Evolutionary conservation across 2,888 invertebrate species (phyloP), one percentile per base, ranked within the genome.

Genomic region (Pristionchus japonicus): DNA sequence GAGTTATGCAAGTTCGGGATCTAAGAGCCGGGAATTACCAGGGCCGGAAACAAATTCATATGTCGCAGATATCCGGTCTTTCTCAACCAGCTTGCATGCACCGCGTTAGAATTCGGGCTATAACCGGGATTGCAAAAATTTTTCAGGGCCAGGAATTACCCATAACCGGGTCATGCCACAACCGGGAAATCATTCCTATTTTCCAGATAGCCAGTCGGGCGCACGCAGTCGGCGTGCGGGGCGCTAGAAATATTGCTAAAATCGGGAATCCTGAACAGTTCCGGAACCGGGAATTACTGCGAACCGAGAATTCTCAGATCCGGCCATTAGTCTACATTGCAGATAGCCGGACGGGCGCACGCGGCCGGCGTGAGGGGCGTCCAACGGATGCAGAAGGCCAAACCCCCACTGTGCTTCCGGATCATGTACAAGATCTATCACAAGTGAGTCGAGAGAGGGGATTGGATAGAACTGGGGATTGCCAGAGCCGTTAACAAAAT

Each of bases 331-430:
- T 52, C 52, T 3, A 17, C 61, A 31, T 88, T 91, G 85, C 88
- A 92, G 92, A 91, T 92, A 61, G 92, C 92, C 15, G 91, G 89
- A 9, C 87, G 91, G n/a, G 92, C 92, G n/a, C 91, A 91, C 85
- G 80, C 88, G n/a, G 91, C 91, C 3, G 92, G 92, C 37, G 89
- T 88, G 47, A 89, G 91, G 64, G 90, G 90, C 87, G 91, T 92
- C 17, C 91, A 90, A 43, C 87, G 57, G 34, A 37, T 64, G 34
- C 91, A 91, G 80, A 89, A 92, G 88, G 37, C 37, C 1, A 89
- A 91, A 86, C 92, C 92, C 9, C 92, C 92, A 0, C 88, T 92
- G 1, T 92, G 92, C 90, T 89, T 92, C 70, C 87, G 90, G 13
- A 90, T 92, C n/a, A 47, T 92, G n/a, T 89, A 91, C 70, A 70